A percentile compares a stretch with the other conserved stretches of the same genome.
Conservation (phyloP, 1,140 invertebrate genomes). For the Lithobius niger region DNA sequence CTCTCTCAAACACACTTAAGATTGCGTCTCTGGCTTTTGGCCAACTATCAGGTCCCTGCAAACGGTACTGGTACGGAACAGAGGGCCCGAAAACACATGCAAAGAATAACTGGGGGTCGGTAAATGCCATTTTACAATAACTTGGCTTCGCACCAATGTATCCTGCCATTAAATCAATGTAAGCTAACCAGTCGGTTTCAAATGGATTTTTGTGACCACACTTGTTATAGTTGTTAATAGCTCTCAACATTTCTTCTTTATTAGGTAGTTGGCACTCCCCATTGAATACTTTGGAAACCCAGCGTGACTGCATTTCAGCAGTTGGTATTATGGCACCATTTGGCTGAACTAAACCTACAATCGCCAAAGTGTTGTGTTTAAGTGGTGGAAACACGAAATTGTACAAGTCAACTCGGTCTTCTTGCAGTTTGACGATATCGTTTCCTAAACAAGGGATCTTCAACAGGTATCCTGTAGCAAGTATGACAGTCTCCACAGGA, state of each 20-base stretch:
- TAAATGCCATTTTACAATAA: no score
- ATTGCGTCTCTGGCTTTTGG: no score
- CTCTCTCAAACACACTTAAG: no score
- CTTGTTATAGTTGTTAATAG: no score
- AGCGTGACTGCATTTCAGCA: constrained; percentile 38
- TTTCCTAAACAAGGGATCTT: constrained; percentile 29
- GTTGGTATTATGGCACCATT: constrained; percentile 38
- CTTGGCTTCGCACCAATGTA: no score
- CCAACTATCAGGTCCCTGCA: no score
- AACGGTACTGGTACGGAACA: no score
- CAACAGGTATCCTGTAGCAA: constrained; percentile 34
- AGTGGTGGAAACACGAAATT: constrained; percentile 35
- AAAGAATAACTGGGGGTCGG: no score
- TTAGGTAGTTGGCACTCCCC: constrained; percentile 21
- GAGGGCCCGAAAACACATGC: no score
- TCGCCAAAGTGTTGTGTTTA: constrained; percentile 29
- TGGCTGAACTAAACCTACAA: constrained; percentile 40
- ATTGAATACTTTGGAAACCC: constrained; percentile 21
- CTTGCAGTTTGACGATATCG: constrained; percentile 15
- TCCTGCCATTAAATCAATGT: no score
- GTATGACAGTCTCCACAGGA: constrained; percentile 27
- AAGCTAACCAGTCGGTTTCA: no score
- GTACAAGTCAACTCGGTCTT: constrained; percentile 36
- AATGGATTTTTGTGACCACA: no score
- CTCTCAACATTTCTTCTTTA: constrained; percentile 25